These are phyloP conservation scores for Odontesthes bonariensis DNA, from an alignment of 2,113 vertebrate species.

Conservation along the genomic window DNA sequence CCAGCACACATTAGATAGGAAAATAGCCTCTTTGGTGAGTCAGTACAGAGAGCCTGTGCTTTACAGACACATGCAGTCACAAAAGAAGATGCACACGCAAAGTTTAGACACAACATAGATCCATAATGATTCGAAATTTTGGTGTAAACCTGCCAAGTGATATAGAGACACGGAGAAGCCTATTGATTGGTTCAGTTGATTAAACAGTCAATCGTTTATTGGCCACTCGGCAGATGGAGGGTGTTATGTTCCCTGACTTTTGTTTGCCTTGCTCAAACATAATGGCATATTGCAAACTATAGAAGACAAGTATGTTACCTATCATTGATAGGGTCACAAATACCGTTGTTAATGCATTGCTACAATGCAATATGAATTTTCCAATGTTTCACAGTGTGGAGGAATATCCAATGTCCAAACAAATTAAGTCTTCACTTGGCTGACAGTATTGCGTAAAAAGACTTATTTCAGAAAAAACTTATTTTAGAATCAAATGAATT, in stretches of 20 bases:
- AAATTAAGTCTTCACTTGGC: constrained; percentile 17
- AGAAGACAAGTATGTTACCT: constrained; percentile 7
- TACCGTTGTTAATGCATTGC: constrained; percentile 16
- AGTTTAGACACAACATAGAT: constrained; percentile 8
- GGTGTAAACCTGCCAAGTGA: constrained; percentile 29
- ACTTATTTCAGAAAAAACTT: constrained; percentile 16
- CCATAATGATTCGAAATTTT: constrained; percentile 20
- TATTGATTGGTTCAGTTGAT: constrained; percentile 67
- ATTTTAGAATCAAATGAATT: constrained; percentile 21
- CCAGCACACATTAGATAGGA: constrained; percentile 14
- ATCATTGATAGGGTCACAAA: constrained; percentile 4
- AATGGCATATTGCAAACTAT: neutral
- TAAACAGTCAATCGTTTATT: constrained; percentile 65
- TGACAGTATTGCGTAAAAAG: constrained; percentile 3
- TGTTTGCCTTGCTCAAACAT: constrained; percentile 46
- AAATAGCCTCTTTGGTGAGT: constrained; percentile 14
- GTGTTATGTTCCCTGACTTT: constrained; percentile 13
- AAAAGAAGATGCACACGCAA: constrained; percentile 1
- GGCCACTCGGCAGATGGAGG: constrained; percentile 25
- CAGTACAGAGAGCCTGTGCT: neutral
- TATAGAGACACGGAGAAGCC: constrained; percentile 16
- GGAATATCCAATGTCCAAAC: neutral
- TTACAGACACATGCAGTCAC: constrained; percentile 6
- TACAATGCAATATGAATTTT: neutral
- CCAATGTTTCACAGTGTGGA: neutral